These are phyloP conservation scores for Atethmia centrago DNA, from an alignment of 2,888 invertebrate species.

Conservation along the genomic window DNA sequence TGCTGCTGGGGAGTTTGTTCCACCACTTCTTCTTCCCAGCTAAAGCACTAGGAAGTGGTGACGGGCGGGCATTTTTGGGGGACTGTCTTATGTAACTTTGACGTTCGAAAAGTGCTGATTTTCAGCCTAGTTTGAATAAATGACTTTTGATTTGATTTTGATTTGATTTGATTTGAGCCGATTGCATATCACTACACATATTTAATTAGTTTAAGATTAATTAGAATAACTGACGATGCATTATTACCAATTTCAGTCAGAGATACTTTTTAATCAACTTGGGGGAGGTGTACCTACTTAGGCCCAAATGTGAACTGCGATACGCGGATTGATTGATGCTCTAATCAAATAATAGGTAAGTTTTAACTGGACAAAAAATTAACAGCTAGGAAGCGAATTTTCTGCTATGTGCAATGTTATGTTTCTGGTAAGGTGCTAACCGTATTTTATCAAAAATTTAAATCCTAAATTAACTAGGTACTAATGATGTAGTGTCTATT, in stretches of 20 bases:
- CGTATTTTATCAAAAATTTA: conserved; percentile 28
- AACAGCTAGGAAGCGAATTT: neutral
- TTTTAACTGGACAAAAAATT: neutral
- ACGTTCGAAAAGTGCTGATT: too few species aligned
- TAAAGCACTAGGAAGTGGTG: too few species aligned
- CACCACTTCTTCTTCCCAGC: too few species aligned
- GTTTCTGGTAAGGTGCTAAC: neutral
- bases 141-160: too few species aligned
- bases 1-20: too few species aligned
- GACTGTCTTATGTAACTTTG: too few species aligned
- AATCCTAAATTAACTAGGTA: conserved; percentile 43
- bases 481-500: conserved; percentile 59
- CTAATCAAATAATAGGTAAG: neutral
- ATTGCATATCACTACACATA: conserved; percentile 16
- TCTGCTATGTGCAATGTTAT: neutral
- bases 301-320: neutral
- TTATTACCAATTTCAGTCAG: neutral
- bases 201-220: conserved; percentile 19
- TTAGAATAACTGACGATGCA: neutral
- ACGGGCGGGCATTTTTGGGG: too few species aligned
- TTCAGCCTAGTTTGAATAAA: too few species aligned
- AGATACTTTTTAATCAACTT: neutral
- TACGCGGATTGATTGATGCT: neutral
- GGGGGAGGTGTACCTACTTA: neutral
- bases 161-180: too few species aligned